Base-by-base conservation (phyloP, 2,113 vertebrate genomes). In the Emydura subglobosa region DNA sequence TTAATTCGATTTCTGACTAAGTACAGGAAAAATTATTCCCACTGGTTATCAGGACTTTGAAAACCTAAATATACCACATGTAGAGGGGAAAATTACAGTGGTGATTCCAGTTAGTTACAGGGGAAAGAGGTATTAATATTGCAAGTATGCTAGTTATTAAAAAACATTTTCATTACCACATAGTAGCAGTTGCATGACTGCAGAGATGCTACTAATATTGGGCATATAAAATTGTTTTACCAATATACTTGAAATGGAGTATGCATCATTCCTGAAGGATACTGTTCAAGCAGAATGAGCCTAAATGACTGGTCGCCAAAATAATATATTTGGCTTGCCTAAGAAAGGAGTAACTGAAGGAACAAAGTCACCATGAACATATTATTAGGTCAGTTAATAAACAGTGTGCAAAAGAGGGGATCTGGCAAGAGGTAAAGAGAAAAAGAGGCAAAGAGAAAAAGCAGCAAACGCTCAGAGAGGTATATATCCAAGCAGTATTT, bases 401-500 rank as follows among this genome's bases (percentile, higher is more conserved):
- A 42, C 19, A 74, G 29, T 8, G 14, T 65, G 14, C 61, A 65
- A 65, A 13, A 65, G 14, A 65, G 61, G 31, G 16, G 14, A 7
- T 34, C 61, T 34, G 31, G 59, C 29, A 61, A 61, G 59, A 78
- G 24, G 5, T 34, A 95, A 17, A 51, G 78, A 92, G 88, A 49
- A 85, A 53, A 96, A 92, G 88, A n/a, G n/a, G 85, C 93, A 95
- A 17, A 51, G 78, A 92, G 88, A 49, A 85, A 53, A 96, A 92
- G 88, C 84, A 61, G 51, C 19, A 49, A 10, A 47, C 47, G 47
- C 47, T 47, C 47, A 47, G 47, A 82, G 1, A 6, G 87, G 27
- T 59, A 92, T 16, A 2, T 89, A 80, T 90, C 17, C 3, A 83
- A 24, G 29, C 44, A 91, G 79, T 79, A n/a, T 81, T 89, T 50